phyloP scores from a whole-genome alignment of 2,888 invertebrate species.

The Agrotis segetum region DNA sequence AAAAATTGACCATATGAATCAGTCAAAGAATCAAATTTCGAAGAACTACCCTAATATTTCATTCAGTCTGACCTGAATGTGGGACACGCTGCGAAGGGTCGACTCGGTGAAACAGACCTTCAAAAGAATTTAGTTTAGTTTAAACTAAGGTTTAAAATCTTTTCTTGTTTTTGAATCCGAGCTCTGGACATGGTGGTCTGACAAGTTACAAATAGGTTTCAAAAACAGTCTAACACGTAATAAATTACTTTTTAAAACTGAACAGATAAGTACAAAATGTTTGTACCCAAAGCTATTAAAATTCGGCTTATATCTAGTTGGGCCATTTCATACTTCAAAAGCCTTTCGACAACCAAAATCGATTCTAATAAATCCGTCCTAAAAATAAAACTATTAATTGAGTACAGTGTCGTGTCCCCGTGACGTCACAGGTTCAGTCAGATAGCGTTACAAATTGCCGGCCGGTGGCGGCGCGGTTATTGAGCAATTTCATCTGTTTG shows the following conservation, averaged over 20 bases:
- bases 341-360: not conserved
- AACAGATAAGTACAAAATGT: too few relatives aligned
- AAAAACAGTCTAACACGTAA: not conserved
- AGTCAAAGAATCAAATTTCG: too few relatives aligned
- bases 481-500: slow-evolving; percentile 57
- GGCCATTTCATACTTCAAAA: not conserved
- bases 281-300: not conserved
- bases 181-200: not conserved
- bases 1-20: too few relatives aligned
- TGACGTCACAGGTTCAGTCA: slow-evolving; percentile 24
- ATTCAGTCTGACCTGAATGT: not conserved
- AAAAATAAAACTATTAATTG: slow-evolving; percentile 4
- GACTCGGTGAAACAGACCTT: not conserved
- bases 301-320: not conserved
- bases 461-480: slow-evolving; percentile 33
- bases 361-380: not conserved
- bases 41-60: too few relatives aligned
- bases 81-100: not conserved
- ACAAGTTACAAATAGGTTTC: not conserved
- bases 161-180: not conserved
- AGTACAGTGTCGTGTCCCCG: slow-evolving; percentile 2
- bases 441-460: slow-evolving; percentile 54
- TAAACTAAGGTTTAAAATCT: not conserved
- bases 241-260: not conserved
- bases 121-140: not conserved